These are phyloP conservation scores for Megaleporinus macrocephalus DNA, from an alignment of 2,113 vertebrate species.

Conservation along the genomic window DNA sequence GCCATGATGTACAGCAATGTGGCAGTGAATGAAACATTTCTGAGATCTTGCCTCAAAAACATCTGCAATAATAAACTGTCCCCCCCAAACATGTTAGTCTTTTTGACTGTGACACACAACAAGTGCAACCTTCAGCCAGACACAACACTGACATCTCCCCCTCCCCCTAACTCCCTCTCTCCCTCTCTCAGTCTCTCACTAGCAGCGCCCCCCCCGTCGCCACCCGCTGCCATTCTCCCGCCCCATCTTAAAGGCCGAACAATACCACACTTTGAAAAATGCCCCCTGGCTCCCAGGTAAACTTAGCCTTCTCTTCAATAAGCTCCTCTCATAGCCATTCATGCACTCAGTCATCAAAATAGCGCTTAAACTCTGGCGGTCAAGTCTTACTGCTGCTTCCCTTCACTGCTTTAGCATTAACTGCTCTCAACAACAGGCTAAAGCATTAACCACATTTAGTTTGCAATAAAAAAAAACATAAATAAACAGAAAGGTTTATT, in stretches of 20 bases:
- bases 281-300: constrained; percentile 72
- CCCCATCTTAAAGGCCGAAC: constrained; percentile 66
- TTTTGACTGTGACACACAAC: constrained; percentile 61
- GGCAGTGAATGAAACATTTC: not conserved
- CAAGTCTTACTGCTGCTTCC: not conserved
- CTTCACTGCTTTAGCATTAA: not conserved
- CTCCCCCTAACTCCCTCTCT: constrained; percentile 20
- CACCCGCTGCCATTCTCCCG: constrained; percentile 35
- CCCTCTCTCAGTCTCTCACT: constrained; percentile 6
- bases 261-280: constrained; percentile 74
- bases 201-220: constrained; percentile 17
- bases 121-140: constrained; percentile 75
- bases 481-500: not conserved
- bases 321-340: constrained; percentile 25
- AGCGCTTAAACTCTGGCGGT: constrained; percentile 29
- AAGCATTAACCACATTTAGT: constrained; percentile 1
- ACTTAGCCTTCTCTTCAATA: constrained; percentile 34
- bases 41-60: not conserved
- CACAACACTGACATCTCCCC: constrained; percentile 73
- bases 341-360: not conserved
- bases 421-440: constrained; percentile 9
- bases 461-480: not conserved
- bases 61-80: not conserved
- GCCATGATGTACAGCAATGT: not conserved
- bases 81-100: constrained; percentile 10